These are phyloP conservation scores for Mionectes macconnelli DNA, from an alignment of 2,113 vertebrate genomes.

Conservation along the genomic window DNA sequence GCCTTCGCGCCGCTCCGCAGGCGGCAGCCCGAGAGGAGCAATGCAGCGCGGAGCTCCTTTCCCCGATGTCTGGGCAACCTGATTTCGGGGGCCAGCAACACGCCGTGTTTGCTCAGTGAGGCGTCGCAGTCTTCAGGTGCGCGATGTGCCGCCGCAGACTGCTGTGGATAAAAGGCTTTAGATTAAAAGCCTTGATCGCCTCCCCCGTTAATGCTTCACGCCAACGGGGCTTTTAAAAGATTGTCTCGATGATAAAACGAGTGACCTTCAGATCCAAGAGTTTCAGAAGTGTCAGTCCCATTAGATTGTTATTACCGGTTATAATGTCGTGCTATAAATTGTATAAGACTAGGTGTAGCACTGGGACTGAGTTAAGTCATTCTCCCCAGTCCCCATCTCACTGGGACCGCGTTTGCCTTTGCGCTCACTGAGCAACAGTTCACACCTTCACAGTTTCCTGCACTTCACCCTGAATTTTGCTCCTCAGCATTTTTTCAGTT, in stretches of 20 bases:
- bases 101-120: neutral
- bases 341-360: neutral
- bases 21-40: neutral
- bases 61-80: neutral
- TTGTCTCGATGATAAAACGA: slow-evolving; percentile 27
- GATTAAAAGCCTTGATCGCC: slow-evolving; percentile 31
- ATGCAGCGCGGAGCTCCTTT: neutral
- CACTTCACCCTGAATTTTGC: slow-evolving; percentile 21
- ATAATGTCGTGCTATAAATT: slow-evolving; percentile 9
- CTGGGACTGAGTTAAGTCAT: neutral
- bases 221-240: neutral
- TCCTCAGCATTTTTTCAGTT: neutral
- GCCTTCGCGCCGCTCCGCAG: neutral
- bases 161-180: neutral
- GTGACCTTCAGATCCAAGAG: slow-evolving; percentile 16
- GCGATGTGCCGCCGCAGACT: rapidly evolving
- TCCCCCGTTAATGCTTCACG: neutral
- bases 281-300: neutral
- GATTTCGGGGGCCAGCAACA: neutral
- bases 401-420: neutral
- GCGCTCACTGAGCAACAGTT: neutral
- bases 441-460: neutral
- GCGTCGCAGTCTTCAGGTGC: neutral
- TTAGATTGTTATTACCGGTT: slow-evolving; percentile 5
- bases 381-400: neutral